Evolutionary conservation across 2,888 invertebrate genomes (phyloP), one percentile per base, ranked within the genome.

Genomic region (Oconnorella tubifera): DNA sequence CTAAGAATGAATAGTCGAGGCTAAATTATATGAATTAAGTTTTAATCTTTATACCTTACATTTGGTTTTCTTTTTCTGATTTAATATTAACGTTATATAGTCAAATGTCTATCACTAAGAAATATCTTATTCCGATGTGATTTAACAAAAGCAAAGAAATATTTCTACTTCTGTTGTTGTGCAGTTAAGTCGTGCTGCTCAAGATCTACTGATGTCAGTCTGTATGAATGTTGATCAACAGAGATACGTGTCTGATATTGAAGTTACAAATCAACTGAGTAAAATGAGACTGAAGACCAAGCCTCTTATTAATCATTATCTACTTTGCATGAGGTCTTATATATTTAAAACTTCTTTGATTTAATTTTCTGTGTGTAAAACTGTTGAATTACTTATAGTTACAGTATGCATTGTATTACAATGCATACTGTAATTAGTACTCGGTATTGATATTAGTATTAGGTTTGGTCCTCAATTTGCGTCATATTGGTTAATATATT

Each of bases 281-380:
- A 90, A 94, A 82, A 89, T 98, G 85, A 84, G 96, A 56, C 85
- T 96, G 69, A 98, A 98, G 84, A 93, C 92, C 33, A 97, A 97
- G 82, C 91, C 91, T 1, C 86, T 95, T 70, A 89, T 93, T 67
- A 91, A 90, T 77, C 89, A 92, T 66, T 96, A 92, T 80, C 87
- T 94, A 78, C 86, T 89, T 51, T 92, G 94, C 73, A 87, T 96
- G 59, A 86, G 85, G 87, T 81, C 70, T 40, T 10, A 40, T 40
- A 40, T 40, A 40, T 10, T 40, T 14, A 40, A 14, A 40, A 40
- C 19, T 40, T 40, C 19, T 40, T 10, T 40, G 40, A 40, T 40
- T 40, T 40, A 19, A 40, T 40, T 40, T 40, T 10, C 19, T 40
- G 10, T 10, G 10, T 40, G 19, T 40, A 14, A 14, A 10, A 40